phyloP scores from a whole-genome alignment of 30 jellyfish, hydroid and myxozoan genomes.

The Turritopsis rubra region DNA sequence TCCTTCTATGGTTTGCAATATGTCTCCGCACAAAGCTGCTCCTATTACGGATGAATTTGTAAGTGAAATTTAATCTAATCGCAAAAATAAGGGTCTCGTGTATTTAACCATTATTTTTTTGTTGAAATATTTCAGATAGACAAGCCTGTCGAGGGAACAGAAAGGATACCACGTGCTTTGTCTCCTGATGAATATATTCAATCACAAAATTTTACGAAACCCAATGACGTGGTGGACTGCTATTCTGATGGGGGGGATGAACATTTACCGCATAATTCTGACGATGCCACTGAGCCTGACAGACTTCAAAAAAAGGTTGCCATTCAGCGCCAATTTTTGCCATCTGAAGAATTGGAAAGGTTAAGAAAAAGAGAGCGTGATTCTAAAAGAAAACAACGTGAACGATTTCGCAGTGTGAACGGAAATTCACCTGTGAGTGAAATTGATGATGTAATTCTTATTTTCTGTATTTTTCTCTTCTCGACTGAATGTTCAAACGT shows the following conservation, averaged over 20 bases:
- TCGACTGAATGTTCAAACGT: too few species aligned
- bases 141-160: not conserved
- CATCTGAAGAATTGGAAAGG: constrained; percentile 61
- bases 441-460: not conserved
- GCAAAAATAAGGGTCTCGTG: too few species aligned
- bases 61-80: too few species aligned
- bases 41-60: not conserved
- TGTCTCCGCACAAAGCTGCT: not conserved
- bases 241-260: not conserved
- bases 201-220: not conserved
- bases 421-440: not conserved
- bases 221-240: not conserved
- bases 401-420: constrained; percentile 6
- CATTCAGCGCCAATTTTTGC: constrained; percentile 27
- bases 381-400: constrained; percentile 70
- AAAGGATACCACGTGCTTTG: not conserved
- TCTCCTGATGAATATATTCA: not conserved
- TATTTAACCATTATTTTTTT: not conserved
- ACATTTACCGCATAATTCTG: not conserved
- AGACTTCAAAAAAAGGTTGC: not conserved
- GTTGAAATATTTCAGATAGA: not conserved
- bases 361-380: constrained; percentile 61
- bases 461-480: too few species aligned
- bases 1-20: constrained; percentile 33
- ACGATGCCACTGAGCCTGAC: not conserved